Evolutionary conservation across 2,797 vertebrate species (phyloP).

Genomic region (Pseudomugil tenellus): DNA sequence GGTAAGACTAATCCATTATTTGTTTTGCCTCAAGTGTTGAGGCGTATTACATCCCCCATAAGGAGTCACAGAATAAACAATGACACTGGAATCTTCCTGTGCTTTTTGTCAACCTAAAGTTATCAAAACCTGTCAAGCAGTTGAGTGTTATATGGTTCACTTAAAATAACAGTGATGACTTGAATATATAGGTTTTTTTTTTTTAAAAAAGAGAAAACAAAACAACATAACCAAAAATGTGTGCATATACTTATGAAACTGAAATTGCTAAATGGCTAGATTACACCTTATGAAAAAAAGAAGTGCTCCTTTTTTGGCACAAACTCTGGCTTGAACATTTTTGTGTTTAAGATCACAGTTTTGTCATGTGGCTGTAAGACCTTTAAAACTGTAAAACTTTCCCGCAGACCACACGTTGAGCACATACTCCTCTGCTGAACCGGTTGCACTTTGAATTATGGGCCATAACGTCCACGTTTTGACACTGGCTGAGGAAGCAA

Average conservation of each 20-base stretch:
- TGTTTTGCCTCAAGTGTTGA: slow-evolving; percentile 53
- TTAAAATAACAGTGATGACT: slow-evolving; percentile 65
- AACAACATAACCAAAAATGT: slow-evolving; percentile 57
- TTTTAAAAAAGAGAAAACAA: too few relatives aligned
- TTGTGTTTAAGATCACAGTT: slow-evolving; percentile 62
- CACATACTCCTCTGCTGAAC: slow-evolving; percentile 36
- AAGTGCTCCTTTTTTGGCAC: slow-evolving; percentile 79
- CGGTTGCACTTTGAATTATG: slow-evolving; percentile 54
- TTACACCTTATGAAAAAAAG: slow-evolving; percentile 68
- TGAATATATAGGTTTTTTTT: slow-evolving; percentile 64
- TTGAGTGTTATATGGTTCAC: slow-evolving; percentile 45
- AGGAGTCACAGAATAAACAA: slow-evolving; percentile 31
- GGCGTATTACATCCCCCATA: slow-evolving; percentile 44
- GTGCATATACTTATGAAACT: slow-evolving; percentile 67
- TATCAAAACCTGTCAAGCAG: slow-evolving; percentile 56
- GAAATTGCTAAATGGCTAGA: slow-evolving; percentile 75
- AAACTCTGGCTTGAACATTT: slow-evolving; percentile 46
- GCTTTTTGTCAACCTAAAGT: slow-evolving; percentile 66
- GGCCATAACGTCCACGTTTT: slow-evolving; percentile 66
- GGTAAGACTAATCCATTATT: slow-evolving; percentile 66
- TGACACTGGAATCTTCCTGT: slow-evolving; percentile 53
- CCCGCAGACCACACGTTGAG: slow-evolving; percentile 51
- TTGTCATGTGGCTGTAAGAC: slow-evolving; percentile 47
- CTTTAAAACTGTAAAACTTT: slow-evolving; percentile 48
- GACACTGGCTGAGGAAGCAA: slow-evolving; percentile 70